Evolutionary conservation across 2,797 vertebrate genomes (phyloP), one percentile per base, ranked within the genome.

Genomic region (Numenius phaeopus): DNA sequence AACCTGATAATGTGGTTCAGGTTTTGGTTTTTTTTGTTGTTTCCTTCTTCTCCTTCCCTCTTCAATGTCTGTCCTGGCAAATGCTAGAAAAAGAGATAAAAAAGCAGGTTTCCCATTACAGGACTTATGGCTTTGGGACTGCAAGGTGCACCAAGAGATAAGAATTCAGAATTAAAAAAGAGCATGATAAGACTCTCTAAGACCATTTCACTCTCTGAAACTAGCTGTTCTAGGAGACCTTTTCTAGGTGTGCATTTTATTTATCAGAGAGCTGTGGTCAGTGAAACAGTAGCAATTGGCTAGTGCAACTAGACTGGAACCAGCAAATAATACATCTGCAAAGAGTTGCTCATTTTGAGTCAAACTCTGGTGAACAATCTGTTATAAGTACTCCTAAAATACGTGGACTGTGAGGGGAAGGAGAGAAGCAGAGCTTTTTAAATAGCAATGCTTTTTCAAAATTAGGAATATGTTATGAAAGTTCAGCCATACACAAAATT

Each of bases 131-230:
- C 95, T 98, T 97, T 97, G 94, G 95, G 75, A 96, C 91, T 95
- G 95, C 97, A 97, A 98, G 97, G 98, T 98, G 97, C 95, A 95
- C 96, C 70, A 83, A 83, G 90, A 98, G 98, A 98, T 98, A 98
- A 98, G 98, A 94, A 97, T 96, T 97, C 92, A 91, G 97, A 97
- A 98, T 97, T 97, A 83, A 89, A 96, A 96, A 97, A 94, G 92
- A 97, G 88, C 83, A 93, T 66, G 97, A 98, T 98, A 98, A 97
- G 91, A 88, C 92, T 81, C 87, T 79, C 91, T 95, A 89, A 97
- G 87, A 94, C 95, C 91, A 93, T 97, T 98, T 94, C 94, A 89
- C 58, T 96, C 96, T 81, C 87, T 90, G 84, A 97, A 97, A 94
- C 82, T 97, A 91, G 85, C 93, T 97, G 80, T 96, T 97, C 92